Conservation (phyloP, 2,888 invertebrate species). For the Andrena camellia region DNA sequence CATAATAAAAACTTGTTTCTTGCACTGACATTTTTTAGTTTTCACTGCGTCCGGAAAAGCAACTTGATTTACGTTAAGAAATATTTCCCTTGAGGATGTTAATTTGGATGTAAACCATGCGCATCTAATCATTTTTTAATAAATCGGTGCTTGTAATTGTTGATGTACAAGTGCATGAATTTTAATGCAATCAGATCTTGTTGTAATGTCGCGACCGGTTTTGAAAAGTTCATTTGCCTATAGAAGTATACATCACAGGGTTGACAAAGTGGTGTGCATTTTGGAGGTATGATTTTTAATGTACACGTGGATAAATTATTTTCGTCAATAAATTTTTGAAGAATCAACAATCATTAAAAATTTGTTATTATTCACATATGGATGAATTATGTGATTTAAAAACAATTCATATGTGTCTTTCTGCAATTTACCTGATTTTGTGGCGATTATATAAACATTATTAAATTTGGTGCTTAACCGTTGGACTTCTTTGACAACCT, state of each 20-base stretch:
- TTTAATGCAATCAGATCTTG: too few species aligned
- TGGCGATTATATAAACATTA: conserved; percentile 5
- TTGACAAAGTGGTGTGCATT: conserved; percentile 62
- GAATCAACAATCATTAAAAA: conserved; percentile 14
- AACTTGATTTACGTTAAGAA: too few species aligned
- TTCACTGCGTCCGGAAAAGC: too few species aligned
- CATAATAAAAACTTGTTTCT: too few species aligned
- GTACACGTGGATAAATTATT: neutral
- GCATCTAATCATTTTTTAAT: too few species aligned
- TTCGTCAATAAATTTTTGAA: conserved; percentile 4
- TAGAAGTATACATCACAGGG: conserved; percentile 41
- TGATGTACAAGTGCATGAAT: too few species aligned
- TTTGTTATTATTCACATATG: neutral
- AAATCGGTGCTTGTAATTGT: too few species aligned
- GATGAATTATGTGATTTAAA: too few species aligned
- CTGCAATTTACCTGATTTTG: conserved; percentile 23
- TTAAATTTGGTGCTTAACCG: neutral
- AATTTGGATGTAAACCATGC: too few species aligned
- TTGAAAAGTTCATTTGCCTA: conserved; percentile 35
- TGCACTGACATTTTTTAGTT: too few species aligned
- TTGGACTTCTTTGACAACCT: neutral
- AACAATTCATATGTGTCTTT: conserved; percentile 1
- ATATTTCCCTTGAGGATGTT: too few species aligned
- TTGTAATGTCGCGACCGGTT: neutral
- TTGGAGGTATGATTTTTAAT: conserved; percentile 32